A percentile compares a stretch with the other conserved stretches of the same genome.
Conservation (phyloP, 2,113 vertebrate genomes). For the Cryptomyrus ogoouensis region DNA sequence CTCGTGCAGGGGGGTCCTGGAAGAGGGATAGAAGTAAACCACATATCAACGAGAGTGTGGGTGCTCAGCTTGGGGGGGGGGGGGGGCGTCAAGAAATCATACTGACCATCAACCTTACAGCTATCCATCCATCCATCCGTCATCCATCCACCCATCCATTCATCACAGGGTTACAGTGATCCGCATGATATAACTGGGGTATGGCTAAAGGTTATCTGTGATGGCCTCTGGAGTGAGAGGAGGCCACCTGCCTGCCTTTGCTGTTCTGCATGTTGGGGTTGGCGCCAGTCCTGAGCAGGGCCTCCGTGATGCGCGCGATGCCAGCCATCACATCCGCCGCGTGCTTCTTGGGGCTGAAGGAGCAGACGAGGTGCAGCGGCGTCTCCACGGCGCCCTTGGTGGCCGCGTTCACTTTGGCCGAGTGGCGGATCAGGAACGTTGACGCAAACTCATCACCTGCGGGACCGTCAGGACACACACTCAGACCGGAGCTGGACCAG, state of each 20-base stretch:
- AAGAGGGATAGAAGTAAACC: slow-evolving; percentile 11
- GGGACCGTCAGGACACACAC: neutral
- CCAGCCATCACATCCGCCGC: slow-evolving; percentile 75
- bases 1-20: slow-evolving; percentile 86
- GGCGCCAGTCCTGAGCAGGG: slow-evolving; percentile 82
- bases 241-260: slow-evolving; percentile 73
- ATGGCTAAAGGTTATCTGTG: neutral
- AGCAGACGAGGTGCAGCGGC: slow-evolving; percentile 87
- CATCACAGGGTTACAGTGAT: neutral
- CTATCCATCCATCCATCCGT: neutral
- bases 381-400: slow-evolving; percentile 86
- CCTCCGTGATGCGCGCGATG: slow-evolving; percentile 83
- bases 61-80: neutral
- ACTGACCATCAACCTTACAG: neutral
- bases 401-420: slow-evolving; percentile 86
- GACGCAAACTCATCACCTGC: slow-evolving; percentile 91
- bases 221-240: neutral
- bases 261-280: slow-evolving; percentile 95
- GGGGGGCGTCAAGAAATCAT: neutral
- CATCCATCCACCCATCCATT: neutral
- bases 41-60: neutral
- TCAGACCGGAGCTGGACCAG: neutral
- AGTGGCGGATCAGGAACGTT: slow-evolving; percentile 87
- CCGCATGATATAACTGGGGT: neutral
- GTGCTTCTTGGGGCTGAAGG: slow-evolving; percentile 83